Conservation (phyloP, 2,113 vertebrate species). For the Gambusia affinis region DNA sequence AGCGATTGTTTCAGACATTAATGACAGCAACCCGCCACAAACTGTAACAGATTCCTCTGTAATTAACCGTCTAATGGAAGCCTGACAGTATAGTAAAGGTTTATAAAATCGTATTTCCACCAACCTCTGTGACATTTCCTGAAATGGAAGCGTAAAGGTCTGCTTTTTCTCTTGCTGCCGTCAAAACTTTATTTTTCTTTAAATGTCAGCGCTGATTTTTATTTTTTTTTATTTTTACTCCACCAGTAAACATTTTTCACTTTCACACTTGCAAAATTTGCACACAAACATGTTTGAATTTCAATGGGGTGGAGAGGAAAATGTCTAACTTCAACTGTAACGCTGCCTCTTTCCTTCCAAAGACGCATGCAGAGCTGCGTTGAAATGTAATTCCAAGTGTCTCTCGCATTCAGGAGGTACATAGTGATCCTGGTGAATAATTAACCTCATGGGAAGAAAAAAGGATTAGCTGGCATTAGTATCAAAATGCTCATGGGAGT, state of each 20-base stretch:
- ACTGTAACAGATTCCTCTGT: background rate
- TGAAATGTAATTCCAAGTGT: background rate
- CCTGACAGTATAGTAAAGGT: background rate
- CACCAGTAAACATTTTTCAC: background rate
- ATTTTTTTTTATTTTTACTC: background rate
- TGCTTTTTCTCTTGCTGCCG: too few species aligned
- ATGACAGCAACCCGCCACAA: background rate
- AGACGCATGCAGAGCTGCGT: background rate
- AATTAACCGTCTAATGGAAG: background rate
- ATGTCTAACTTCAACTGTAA: background rate
- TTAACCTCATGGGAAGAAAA: constrained; percentile 14
- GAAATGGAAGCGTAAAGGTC: background rate
- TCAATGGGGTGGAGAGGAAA: background rate
- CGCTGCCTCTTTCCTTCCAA: background rate
- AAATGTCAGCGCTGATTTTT: too few species aligned
- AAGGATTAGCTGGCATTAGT: background rate
- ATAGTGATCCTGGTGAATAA: constrained; percentile 10
- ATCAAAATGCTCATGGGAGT: background rate
- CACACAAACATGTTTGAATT: background rate
- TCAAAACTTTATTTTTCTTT: background rate
- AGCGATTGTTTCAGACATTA: background rate
- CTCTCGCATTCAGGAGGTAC: background rate
- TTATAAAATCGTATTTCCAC: background rate
- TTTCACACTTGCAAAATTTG: background rate
- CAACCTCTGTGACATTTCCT: background rate